Evolutionary conservation across 2,888 invertebrate species (phyloP).

Genomic region (Apomyelois bistriatella): DNA sequence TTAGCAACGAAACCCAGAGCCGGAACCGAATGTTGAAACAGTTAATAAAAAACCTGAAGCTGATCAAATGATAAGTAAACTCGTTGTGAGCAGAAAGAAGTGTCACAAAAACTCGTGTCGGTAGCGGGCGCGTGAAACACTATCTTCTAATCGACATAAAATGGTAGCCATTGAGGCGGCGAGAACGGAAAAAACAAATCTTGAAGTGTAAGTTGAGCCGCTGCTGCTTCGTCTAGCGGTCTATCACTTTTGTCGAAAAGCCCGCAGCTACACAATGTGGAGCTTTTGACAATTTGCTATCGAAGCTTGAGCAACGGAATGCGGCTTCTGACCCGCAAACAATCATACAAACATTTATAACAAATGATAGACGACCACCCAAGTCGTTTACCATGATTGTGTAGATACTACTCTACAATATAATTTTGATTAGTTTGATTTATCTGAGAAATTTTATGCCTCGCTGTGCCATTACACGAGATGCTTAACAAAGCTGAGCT

Average conservation of each 20-base stretch:
- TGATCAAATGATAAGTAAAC: conserved; percentile 64
- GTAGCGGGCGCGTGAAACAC: conserved; percentile 76
- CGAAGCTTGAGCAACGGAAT: conserved; percentile 55
- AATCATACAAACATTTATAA: conserved; percentile 50
- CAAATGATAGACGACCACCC: conserved; percentile 65
- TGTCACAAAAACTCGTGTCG: conserved; percentile 75
- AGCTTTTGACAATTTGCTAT: conserved; percentile 61
- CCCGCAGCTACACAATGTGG: conserved; percentile 25
- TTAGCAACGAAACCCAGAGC: conserved; percentile 26
- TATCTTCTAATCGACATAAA: conserved; percentile 77
- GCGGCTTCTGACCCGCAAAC: conserved; percentile 63
- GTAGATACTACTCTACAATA: conserved; percentile 54
- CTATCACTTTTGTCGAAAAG: conserved; percentile 61
- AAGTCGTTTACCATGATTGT: conserved; percentile 44
- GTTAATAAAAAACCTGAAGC: conserved; percentile 45
- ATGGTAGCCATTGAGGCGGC: conserved; percentile 77
- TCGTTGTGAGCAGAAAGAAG: conserved; percentile 68
- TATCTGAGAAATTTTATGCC: conserved; percentile 47
- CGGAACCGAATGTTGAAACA: conserved; percentile 30
- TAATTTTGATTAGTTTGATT: conserved; percentile 57
- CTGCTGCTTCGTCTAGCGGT: conserved; percentile 48
- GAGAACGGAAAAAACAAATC: conserved; percentile 77
- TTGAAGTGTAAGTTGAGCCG: conserved; percentile 63
- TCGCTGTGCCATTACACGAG: conserved; percentile 33
- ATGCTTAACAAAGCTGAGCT: conserved; percentile 44